Evolutionary conservation across 2,797 vertebrate species (phyloP), one percentile per base, ranked within the genome.

Genomic region (Lepus townsendii): DNA sequence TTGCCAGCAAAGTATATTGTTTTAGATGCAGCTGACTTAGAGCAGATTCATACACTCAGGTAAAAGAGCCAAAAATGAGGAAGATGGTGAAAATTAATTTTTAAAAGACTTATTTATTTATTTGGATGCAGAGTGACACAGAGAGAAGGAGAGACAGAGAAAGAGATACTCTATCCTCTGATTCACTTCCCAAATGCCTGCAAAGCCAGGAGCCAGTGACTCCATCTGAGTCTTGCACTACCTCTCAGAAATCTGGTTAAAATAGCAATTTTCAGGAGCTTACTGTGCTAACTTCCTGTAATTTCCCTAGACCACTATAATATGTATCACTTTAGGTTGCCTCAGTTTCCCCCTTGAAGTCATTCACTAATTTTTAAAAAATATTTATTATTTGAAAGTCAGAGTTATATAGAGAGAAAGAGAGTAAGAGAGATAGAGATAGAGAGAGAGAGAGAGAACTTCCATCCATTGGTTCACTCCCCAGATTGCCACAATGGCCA

Each of bases 1-100:
- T 89, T 92, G n/a, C 83, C 38, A 79, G 13, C 54, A 47, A 79
- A 83, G 42, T 30, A 65, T 87, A 1, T 5, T 52, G 69, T 90
- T 86, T 86, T 87, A 93, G 80, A 71, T 87, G 66, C 19, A 88
- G n/a, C 54, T 92, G 62, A 93, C 57, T 82, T 80, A 90, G 65
- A 47, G 8, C 50, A 68, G 26, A 85, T 91, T 93, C 35, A 75
- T 68, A 73, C 12, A 66, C 52, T 85, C 19, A 73, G 32, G 12
- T 10, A 63, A 85, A 91, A 76, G n/a, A 83, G 26, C 38, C 19
- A 90, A 38, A 68, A 80, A 17, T 85, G 47, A 80, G 32, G 42
- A 20, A 84, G 11, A 63, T 93, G 66, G 76, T 95, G 32, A 62
- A 79, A 63, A 54, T 90, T 77, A 87, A 60, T 47, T 47, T 47